phyloP scores from a whole-genome alignment of 2,797 vertebrate genomes.

The Siniperca obscura region DNA sequence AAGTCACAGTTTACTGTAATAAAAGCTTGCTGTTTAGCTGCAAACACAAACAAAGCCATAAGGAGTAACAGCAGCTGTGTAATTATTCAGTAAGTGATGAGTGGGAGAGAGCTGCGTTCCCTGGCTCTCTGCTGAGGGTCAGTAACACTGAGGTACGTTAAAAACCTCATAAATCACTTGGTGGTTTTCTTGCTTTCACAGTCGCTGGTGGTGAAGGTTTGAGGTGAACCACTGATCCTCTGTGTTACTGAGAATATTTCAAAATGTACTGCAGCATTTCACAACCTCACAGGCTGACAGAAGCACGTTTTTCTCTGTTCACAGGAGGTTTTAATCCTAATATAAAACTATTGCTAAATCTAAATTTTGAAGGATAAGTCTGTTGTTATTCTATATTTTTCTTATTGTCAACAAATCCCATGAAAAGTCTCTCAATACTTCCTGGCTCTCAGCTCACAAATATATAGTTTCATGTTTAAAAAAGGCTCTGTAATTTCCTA shows the following conservation, averaged over 20 bases:
- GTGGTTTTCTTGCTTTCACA: not conserved
- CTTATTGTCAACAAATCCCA: too few species aligned
- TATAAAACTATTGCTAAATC: not conserved
- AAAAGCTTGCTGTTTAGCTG: not conserved
- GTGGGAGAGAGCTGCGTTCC: not conserved
- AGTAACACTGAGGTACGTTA: not conserved
- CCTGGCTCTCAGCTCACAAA: too few species aligned
- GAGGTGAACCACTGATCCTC: not conserved
- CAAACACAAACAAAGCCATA: not conserved
- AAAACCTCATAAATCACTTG: not conserved
- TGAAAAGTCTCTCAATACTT: too few species aligned
- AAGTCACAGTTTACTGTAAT: conserved; percentile 3
- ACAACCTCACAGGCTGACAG: not conserved
- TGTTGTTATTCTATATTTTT: not conserved
- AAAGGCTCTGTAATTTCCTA: too few species aligned
- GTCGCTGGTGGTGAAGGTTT: not conserved
- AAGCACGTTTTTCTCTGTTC: not conserved
- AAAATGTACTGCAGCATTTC: not conserved
- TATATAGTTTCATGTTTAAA: too few species aligned
- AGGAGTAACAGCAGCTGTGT: not conserved
- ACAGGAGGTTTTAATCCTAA: not conserved
- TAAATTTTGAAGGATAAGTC: not conserved
- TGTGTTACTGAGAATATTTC: not conserved
- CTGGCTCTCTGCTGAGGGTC: not conserved
- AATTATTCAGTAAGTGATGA: not conserved